Evolutionary conservation across 2,888 invertebrate species (phyloP).

Genomic region (Hypena proboscidalis): DNA sequence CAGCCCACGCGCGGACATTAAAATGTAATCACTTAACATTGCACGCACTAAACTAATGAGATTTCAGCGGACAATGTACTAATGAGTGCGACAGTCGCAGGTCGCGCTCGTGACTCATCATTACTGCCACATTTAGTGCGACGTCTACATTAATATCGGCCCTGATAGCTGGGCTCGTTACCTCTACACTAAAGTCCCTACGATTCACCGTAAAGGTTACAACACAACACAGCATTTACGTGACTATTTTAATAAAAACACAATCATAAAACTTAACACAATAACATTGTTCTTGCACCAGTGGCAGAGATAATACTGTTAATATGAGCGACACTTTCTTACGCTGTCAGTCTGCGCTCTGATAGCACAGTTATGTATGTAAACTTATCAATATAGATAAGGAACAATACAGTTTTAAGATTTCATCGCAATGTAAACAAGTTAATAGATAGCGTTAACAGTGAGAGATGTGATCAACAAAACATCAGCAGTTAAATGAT

Average conservation of each 20-base stretch:
- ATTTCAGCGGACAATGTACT: slow-evolving; percentile 77
- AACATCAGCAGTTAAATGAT: slow-evolving; percentile 29
- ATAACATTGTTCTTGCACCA: slow-evolving; percentile 57
- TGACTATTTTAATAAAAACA: slow-evolving; percentile 49
- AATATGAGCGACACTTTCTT: slow-evolving; percentile 71
- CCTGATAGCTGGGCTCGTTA: slow-evolving; percentile 42
- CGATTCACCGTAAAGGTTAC: slow-evolving; percentile 47
- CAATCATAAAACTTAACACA: slow-evolving; percentile 45
- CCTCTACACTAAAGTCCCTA: slow-evolving; percentile 47
- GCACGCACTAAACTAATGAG: slow-evolving; percentile 82
- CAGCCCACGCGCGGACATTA: slow-evolving; percentile 64
- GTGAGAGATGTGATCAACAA: slow-evolving; percentile 40
- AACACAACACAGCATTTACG: slow-evolving; percentile 40
- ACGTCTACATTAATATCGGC: slow-evolving; percentile 58
- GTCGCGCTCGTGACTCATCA: slow-evolving; percentile 74
- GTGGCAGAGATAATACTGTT: slow-evolving; percentile 70
- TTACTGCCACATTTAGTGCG: slow-evolving; percentile 68
- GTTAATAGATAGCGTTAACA: slow-evolving; percentile 50
- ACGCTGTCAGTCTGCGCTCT: slow-evolving; percentile 60
- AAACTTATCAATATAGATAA: slow-evolving; percentile 82
- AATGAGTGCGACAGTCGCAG: slow-evolving; percentile 73
- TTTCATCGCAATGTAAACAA: slow-evolving; percentile 68
- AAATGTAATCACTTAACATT: slow-evolving; percentile 81
- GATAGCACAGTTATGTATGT: slow-evolving; percentile 73
- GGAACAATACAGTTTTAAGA: slow-evolving; percentile 68